Conservation (phyloP, 1,140 invertebrate species). For the Apis cerana region DNA sequence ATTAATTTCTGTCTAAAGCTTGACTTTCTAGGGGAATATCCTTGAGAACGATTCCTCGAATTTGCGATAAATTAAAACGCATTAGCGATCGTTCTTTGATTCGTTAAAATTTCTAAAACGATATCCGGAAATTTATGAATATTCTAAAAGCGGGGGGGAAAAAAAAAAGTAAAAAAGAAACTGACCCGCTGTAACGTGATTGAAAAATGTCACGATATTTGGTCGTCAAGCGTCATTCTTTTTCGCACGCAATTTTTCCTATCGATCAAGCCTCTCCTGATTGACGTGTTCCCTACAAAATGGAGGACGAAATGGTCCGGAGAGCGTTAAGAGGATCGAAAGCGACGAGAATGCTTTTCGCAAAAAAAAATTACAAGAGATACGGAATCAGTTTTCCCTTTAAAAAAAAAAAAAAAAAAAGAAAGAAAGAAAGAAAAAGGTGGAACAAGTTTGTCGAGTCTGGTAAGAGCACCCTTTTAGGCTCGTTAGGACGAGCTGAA, state of each 20-base stretch:
- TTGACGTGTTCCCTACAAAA: neutral
- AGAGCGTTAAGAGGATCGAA: neutral
- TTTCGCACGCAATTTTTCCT: conserved; percentile 4
- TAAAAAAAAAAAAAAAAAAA: neutral
- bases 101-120: too few species aligned
- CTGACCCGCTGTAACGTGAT: neutral
- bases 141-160: neutral
- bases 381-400: neutral
- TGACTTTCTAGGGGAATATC: neutral
- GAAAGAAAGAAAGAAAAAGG: neutral
- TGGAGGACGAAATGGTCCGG: neutral
- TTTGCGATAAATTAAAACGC: too few species aligned
- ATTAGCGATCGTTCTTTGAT: too few species aligned
- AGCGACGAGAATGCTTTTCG: neutral
- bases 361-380: neutral
- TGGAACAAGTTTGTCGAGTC: neutral
- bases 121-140: neutral
- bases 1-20: neutral
- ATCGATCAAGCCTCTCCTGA: neutral
- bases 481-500: too few species aligned
- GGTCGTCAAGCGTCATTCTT: neutral
- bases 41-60: neutral
- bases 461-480: too few species aligned
- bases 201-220: neutral
- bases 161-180: neutral